Evolutionary conservation across 2,797 vertebrate genomes (phyloP).

Genomic region (Dermochelys coriacea): DNA sequence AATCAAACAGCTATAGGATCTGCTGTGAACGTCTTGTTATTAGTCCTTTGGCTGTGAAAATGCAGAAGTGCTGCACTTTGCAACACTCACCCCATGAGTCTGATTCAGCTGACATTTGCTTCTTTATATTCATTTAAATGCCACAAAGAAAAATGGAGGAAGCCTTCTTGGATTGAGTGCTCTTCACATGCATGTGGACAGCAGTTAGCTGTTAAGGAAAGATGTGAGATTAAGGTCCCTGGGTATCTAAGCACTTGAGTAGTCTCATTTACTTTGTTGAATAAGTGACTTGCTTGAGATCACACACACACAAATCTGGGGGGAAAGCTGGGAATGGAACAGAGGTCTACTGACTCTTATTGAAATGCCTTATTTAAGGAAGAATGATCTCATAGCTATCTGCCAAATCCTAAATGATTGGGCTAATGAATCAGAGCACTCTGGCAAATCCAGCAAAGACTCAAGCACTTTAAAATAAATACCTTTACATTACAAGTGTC

Average conservation of each 20-base stretch:
- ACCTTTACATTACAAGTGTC: too few relatives aligned
- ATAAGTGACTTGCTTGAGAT: neutral
- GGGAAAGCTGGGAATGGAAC: neutral
- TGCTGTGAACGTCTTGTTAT: constrained; percentile 24
- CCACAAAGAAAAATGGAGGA: neutral
- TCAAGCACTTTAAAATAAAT: neutral
- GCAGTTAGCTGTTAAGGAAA: neutral
- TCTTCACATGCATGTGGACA: neutral
- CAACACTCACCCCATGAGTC: neutral
- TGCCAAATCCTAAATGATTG: neutral
- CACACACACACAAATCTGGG: neutral
- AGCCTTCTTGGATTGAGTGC: neutral
- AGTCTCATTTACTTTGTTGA: neutral
- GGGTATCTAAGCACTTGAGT: neutral
- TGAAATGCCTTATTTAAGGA: neutral
- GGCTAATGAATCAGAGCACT: neutral
- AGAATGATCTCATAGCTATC: neutral
- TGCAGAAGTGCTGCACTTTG: constrained; percentile 18
- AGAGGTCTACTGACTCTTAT: neutral
- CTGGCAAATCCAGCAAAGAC: neutral
- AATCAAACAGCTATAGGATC: constrained; percentile 29
- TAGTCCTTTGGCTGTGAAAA: constrained; percentile 43
- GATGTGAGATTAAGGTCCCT: too few relatives aligned
- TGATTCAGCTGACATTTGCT: neutral
- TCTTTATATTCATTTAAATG: neutral